Evolutionary conservation across 2,888 invertebrate genomes (phyloP), one percentile per base, ranked within the genome.

Genomic region (Lithodes maja): DNA sequence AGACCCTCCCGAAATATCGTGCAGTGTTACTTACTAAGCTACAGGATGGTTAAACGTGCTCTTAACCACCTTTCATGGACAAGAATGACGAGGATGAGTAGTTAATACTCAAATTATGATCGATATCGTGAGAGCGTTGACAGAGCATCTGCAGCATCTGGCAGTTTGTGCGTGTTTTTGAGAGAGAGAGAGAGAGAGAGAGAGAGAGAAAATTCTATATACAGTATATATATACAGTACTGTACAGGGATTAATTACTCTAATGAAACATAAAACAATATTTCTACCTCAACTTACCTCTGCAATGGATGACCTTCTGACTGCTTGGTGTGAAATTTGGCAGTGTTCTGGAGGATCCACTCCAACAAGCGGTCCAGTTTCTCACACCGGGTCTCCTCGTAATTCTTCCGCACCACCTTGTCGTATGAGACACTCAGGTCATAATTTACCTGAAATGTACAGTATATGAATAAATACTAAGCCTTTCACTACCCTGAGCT

Each of bases 351-450:
- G 3, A 89, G 81, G 55, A 91, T 89, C 91, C 91, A 91, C 12
- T 86, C 54, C 7, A 91, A 75, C 61, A 91, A 74, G 5, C 83
- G 85, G 53, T 89, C 86, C 9, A 91, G 78, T 52, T 89, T 91
- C n/a, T 89, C 89, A 1, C 55, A 69, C 33, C 68, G 68, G 0
- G 83, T 83, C 33, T 84, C 84, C 15, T 89, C 81, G 50, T 74
- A 84, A 52, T 87, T 69, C 79, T 89, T 86, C 71, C 84, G 61
- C 2, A 33, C 79, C 33, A 85, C 82, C 61, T 87, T 89, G 78
- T 91, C 89, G 77, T 89, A 80, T 3, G 84, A 89, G 17, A 85
- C 33, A 77, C 88, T 89, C 3, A 89, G 82, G 71, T 89, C 89
- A 75, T 74, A 89, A 3, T 84, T 52, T 17, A 85, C 88, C 88